phyloP scores from a whole-genome alignment of 2,797 vertebrate genomes.

The Melopsittacus undulatus region DNA sequence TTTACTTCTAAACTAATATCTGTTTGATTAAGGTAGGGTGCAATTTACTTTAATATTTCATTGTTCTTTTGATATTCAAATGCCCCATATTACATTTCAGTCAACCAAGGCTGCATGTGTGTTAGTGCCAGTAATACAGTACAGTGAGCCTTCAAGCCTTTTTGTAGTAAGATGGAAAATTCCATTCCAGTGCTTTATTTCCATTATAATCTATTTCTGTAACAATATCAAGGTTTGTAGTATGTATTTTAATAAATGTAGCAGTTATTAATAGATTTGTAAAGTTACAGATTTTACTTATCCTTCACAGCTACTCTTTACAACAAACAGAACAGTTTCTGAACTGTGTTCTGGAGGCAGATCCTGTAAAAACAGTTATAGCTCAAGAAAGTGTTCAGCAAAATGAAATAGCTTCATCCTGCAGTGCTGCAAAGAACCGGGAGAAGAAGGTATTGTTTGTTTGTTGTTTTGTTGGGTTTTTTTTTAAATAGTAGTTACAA shows the following conservation, averaged over 20 bases:
- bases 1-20: neutral
- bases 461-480: neutral
- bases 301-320: conserved; percentile 86
- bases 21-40: neutral
- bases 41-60: neutral
- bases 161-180: neutral
- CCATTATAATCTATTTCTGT: neutral
- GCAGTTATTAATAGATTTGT: neutral
- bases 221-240: neutral
- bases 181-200: neutral
- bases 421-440: conserved; percentile 67
- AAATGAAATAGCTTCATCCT: conserved; percentile 72
- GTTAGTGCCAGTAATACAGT: neutral
- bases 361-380: conserved; percentile 90
- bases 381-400: conserved; percentile 81
- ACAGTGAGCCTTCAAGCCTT: neutral
- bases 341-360: conserved; percentile 86
- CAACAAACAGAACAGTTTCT: conserved; percentile 90
- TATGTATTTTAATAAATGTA: neutral
- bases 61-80: neutral
- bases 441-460: conserved; percentile 76
- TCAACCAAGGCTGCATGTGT: neutral
- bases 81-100: neutral
- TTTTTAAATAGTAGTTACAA: neutral
- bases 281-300: conserved; percentile 26